phyloP scores from a whole-genome alignment of 1,140 invertebrate species.

The Dysdera silvatica region DNA sequence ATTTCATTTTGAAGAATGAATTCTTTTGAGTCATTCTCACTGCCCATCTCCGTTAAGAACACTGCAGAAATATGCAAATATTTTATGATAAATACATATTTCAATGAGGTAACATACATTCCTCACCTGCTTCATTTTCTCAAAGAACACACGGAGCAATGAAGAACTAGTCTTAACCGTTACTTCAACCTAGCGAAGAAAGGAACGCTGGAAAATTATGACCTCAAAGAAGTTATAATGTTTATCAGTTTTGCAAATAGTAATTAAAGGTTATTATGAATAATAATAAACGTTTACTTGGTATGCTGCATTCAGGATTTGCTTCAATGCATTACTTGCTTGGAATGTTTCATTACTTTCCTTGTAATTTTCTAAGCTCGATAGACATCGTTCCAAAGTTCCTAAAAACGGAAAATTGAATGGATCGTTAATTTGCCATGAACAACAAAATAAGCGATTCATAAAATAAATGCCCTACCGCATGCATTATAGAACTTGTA shows the following conservation, averaged over 20 bases:
- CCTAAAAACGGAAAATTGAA: no score
- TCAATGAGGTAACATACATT: neutral
- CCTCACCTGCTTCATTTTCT: conserved; percentile 58
- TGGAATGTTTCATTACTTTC: conserved; percentile 45
- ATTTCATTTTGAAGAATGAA: no score
- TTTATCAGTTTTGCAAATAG: neutral
- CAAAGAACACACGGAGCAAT: conserved; percentile 62
- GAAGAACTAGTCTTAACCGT: conserved; percentile 66
- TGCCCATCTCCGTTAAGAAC: neutral
- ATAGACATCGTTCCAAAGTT: conserved; percentile 63
- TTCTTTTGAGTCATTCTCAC: no score
- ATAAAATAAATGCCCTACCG: no score
- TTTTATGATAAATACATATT: neutral
- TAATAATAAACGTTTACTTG: conserved; percentile 21
- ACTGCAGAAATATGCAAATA: neutral
- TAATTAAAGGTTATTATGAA: neutral
- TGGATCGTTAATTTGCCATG: no score
- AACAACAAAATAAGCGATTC: no score
- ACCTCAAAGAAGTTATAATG: neutral
- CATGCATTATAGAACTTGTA: no score
- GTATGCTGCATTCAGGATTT: conserved; percentile 66
- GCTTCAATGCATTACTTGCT: conserved; percentile 63
- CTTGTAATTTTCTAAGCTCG: conserved; percentile 52
- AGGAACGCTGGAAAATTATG: neutral
- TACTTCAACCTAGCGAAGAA: conserved; percentile 60